Evolutionary conservation across 2,888 invertebrate species (phyloP).

Genomic region (Hydriomena furcata): DNA sequence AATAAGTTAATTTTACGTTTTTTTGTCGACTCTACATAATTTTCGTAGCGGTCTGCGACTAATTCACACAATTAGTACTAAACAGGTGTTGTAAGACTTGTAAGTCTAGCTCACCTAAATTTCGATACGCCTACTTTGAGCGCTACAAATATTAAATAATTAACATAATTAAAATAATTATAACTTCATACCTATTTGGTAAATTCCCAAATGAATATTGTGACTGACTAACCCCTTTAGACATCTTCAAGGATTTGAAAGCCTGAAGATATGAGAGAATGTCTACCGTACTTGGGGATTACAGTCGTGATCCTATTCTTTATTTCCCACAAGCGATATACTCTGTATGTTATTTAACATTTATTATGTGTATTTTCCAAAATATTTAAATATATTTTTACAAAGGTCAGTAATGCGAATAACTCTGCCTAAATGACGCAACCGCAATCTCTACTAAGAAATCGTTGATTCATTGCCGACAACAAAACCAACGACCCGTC

Average conservation of each 20-base stretch:
- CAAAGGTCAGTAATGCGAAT: constrained; percentile 18
- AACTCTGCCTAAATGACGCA: constrained; percentile 8
- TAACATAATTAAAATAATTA: no score
- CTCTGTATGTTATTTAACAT: no score
- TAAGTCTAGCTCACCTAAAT: constrained; percentile 15
- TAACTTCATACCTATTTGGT: no score
- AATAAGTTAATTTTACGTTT: not conserved
- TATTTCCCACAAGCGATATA: no score
- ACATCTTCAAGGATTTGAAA: no score
- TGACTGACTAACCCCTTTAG: no score
- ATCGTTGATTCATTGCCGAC: constrained; percentile 21
- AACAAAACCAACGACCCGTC: constrained; percentile 2
- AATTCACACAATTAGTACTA: constrained; percentile 36
- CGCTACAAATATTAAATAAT: no score
- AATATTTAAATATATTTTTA: constrained; percentile 9
- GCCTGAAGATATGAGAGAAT: no score
- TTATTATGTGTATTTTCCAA: not conserved
- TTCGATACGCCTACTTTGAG: no score
- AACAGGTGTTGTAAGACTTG: constrained; percentile 19
- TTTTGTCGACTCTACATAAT: constrained; percentile 11
- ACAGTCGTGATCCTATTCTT: no score
- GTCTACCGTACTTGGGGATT: no score
- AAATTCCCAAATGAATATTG: no score
- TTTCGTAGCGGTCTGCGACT: constrained; percentile 24
- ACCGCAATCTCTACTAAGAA: constrained; percentile 19